Evolutionary conservation across 1,140 invertebrate genomes (phyloP).

Genomic region (Brachionus sp.): DNA sequence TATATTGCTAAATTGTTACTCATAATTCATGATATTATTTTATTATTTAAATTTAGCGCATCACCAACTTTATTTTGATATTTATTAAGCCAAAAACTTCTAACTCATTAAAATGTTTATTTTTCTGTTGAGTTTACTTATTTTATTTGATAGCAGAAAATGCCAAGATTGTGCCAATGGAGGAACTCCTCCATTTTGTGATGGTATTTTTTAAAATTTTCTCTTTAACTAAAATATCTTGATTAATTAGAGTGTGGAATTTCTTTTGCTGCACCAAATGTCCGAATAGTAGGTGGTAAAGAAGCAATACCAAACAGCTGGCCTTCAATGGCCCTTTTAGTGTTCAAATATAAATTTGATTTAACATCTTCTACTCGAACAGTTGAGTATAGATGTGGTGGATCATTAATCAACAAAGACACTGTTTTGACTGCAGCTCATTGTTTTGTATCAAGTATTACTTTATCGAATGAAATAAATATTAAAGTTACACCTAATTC

Average conservation of each 20-base stretch:
- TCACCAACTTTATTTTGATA: too few species aligned
- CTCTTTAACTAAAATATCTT: not conserved
- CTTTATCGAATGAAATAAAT: not conserved
- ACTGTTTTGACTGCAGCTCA: conserved; percentile 29
- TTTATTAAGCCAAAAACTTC: too few species aligned
- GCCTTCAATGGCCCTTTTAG: not conserved
- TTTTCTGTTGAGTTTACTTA: not conserved
- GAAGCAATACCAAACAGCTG: conserved; percentile 31
- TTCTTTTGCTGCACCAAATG: not conserved
- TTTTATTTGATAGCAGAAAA: not conserved
- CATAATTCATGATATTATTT: too few species aligned
- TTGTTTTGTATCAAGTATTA: not conserved
- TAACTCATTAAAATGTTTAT: too few species aligned
- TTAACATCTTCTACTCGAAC: not conserved
- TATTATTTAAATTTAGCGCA: too few species aligned
- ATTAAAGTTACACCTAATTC: not conserved
- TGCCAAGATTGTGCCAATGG: not conserved
- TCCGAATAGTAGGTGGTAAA: not conserved
- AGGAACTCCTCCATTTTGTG: not conserved
- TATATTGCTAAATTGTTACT: too few species aligned
- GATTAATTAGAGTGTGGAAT: not conserved
- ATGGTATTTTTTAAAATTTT: not conserved
- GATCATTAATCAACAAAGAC: conserved; percentile 2
- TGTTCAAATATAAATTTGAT: not conserved
- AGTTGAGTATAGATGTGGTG: not conserved